A percentile compares a stretch with the other conserved stretches of the same genome.
Conservation (phyloP, 2,888 invertebrate genomes). For the Keiferia lycopersicella region DNA sequence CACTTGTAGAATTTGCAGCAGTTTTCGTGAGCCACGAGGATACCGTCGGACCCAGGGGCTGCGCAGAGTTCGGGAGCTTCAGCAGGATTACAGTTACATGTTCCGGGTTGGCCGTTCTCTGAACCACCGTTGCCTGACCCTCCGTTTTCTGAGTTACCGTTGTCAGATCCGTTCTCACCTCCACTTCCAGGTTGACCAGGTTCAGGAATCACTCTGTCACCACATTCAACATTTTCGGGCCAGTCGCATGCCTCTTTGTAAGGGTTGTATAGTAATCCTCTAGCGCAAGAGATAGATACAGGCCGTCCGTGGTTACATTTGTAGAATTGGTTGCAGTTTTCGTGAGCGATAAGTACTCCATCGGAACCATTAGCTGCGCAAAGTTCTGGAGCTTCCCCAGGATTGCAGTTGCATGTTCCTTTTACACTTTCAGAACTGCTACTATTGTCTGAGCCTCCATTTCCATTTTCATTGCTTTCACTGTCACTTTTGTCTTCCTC, state of each 20-base stretch:
- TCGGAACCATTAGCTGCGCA: conserved; percentile 44
- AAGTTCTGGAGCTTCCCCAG: conserved; percentile 41
- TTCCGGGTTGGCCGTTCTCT: conserved; percentile 4
- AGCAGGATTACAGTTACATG: conserved; percentile 38
- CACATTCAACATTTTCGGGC: conserved; percentile 49
- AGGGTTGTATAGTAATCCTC: conserved; percentile 44
- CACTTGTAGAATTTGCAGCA: conserved; percentile 53
- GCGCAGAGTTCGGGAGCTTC: conserved; percentile 46
- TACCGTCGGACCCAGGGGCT: conserved; percentile 41
- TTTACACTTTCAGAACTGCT: conserved; percentile 7
- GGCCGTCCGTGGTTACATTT: conserved; percentile 46
- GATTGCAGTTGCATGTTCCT: conserved; percentile 37
- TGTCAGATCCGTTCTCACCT: conserved; percentile 15
- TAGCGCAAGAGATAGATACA: conserved; percentile 40
- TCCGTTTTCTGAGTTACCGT: conserved; percentile 22
- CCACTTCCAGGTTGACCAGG: neutral
- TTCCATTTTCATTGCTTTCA: neutral
- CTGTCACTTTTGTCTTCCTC: conserved; percentile 23
- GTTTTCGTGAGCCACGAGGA: conserved; percentile 44
- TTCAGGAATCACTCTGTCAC: conserved; percentile 35
- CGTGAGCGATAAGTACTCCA: conserved; percentile 44
- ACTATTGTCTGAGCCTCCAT: conserved; percentile 6
- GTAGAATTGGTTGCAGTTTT: conserved; percentile 49
- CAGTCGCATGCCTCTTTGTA: conserved; percentile 47
- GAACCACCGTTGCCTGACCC: conserved; percentile 15